A percentile compares a stretch with the other conserved stretches of the same genome.
Conservation (phyloP, 2,888 invertebrate genomes). For the Oasisia sp. region DNA sequence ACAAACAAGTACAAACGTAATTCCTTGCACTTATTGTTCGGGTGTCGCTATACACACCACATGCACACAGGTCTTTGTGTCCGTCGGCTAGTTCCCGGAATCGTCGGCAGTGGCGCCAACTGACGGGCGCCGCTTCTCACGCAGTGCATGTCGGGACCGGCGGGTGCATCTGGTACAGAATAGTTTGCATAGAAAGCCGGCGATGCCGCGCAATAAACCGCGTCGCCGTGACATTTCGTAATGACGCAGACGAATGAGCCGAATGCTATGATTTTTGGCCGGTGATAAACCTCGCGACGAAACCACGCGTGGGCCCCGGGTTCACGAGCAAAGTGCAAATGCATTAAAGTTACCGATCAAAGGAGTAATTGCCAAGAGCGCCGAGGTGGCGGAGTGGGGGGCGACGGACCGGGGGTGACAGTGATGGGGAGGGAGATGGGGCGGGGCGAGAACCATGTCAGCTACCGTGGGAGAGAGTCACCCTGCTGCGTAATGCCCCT, state of each 20-base stretch:
- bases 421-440: neutral
- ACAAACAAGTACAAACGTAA: too few species aligned
- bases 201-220: neutral
- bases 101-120: neutral
- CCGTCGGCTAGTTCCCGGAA: neutral
- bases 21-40: too few species aligned
- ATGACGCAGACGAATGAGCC: slow-evolving; percentile 17
- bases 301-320: neutral
- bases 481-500: neutral
- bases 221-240: neutral
- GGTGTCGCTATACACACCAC: neutral
- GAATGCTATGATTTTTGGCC: neutral
- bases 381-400: neutral
- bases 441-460: neutral
- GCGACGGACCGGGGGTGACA: neutral
- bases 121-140: neutral
- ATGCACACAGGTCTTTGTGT: neutral
- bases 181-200: neutral
- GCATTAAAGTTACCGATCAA: slow-evolving; percentile 6
- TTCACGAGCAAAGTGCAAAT: neutral
- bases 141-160: neutral
- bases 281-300: neutral
- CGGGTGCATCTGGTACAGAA: slow-evolving; percentile 9
- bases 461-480: neutral
- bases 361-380: neutral